A percentile compares a stretch with the other conserved stretches of the same genome.
Conservation (phyloP, 1,140 invertebrate species). For the Conus betulinus region DNA sequence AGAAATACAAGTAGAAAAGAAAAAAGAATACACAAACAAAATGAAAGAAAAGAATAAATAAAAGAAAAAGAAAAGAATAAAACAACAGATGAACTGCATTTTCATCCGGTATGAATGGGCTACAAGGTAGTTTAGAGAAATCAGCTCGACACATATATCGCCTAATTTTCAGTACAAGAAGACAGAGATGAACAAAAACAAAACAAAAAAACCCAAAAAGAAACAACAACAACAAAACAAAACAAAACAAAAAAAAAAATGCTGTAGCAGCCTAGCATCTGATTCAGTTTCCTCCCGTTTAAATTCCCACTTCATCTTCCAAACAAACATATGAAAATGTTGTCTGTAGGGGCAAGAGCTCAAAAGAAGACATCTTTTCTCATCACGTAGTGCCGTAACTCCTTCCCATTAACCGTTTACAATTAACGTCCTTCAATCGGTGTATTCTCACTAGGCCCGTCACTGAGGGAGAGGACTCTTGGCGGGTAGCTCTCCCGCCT, state of each 20-base stretch:
- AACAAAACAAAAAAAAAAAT: neutral
- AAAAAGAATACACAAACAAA: neutral
- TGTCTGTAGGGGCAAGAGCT: too few relatives aligned
- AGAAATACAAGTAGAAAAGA: neutral
- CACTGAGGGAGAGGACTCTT: constrained; percentile 6
- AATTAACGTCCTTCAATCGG: too few relatives aligned
- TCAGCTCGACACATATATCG: too few relatives aligned
- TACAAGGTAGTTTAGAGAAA: too few relatives aligned
- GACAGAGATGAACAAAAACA: neutral
- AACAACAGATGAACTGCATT: neutral
- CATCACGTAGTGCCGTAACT: too few relatives aligned
- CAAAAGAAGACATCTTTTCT: too few relatives aligned
- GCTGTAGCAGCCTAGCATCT: neutral
- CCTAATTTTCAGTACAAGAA: neutral
- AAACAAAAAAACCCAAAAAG: neutral
- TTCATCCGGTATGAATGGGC: too few relatives aligned
- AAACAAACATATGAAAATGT: neutral
- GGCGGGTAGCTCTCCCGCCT: constrained; percentile 2
- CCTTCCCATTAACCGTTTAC: too few relatives aligned
- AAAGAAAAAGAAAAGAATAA: neutral
- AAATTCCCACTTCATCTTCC: neutral
- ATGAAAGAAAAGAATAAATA: neutral
- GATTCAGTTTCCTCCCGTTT: too few relatives aligned
- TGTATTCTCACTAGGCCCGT: neutral
- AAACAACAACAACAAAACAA: neutral